Conservation (phyloP, 2,113 vertebrate species). For the Octodon degus region DNA sequence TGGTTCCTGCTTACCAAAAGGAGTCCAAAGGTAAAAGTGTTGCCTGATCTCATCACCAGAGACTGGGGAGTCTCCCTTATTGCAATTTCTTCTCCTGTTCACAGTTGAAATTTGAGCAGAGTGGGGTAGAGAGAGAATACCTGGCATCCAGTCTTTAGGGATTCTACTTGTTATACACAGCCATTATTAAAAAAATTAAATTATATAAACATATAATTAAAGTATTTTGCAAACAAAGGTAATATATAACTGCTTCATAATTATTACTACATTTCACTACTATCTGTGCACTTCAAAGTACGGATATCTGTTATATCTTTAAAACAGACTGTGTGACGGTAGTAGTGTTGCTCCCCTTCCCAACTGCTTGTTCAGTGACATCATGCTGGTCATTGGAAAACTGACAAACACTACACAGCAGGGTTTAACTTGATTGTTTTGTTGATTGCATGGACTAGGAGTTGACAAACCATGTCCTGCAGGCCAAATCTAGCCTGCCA, state of each 20-base stretch:
- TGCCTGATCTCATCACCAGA: neutral
- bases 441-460: neutral
- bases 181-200: constrained; percentile 29
- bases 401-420: neutral
- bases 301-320: neutral
- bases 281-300: constrained; percentile 37
- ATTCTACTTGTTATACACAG: constrained; percentile 30
- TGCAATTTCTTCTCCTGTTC: neutral
- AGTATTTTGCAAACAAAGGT: constrained; percentile 64
- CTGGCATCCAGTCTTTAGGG: neutral
- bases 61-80: neutral
- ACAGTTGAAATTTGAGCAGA: neutral
- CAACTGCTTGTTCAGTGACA: neutral
- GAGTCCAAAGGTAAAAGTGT: neutral
- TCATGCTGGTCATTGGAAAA: neutral
- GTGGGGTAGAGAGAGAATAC: neutral
- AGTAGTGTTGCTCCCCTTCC: neutral
- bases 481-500: neutral
- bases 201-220: constrained; percentile 58
- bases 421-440: neutral
- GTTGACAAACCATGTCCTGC: neutral
- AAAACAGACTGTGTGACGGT: neutral
- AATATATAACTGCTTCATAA: constrained; percentile 38
- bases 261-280: constrained; percentile 14
- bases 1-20: neutral